Base-by-base conservation (phyloP, 1,140 invertebrate genomes). In the Monomorium pharaonis region DNA sequence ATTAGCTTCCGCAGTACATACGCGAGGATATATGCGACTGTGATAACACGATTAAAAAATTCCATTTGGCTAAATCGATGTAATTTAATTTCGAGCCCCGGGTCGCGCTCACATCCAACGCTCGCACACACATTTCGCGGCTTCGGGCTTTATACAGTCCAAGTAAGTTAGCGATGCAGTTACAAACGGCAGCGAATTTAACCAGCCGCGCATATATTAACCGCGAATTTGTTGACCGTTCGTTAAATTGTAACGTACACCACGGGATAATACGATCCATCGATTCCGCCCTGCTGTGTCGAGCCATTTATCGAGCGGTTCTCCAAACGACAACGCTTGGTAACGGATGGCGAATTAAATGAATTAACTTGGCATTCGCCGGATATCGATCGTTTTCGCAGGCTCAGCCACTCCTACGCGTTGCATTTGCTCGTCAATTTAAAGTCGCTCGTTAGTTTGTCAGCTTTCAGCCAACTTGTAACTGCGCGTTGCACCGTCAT, bases 111-210 rank as follows among this genome's bases (percentile, higher is more conserved):
- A 37, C 4, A 37, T 76, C 49, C 27, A 47, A 49, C n/a, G 49
- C 33, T 44, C 33, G 12, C 30, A 9, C 44, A 65, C 21, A 63
- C 44, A 63, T 69, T 44, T 69, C 42, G 30, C 30, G 44, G 33
- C 47, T 70, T 63, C 21, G 49, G 24, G 78, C 33, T 58, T 44
- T 44, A 49, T 72, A 21, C 37, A 16, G 21, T 51, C n/a, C 67
- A 83, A 83, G 54, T 83, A 83, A 83, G 78, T 83, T 74, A 60
- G 67, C 67, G 67, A 74, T 74, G 37, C 51, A 74, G 67, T 83
- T 83, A 47, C 51, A 83, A 74, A 42, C 49, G 65, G 65, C 24
- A 44, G 78, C 14, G 51, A 58, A 74, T 83, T 83, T 83, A 72
- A 83, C 78, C 24, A n/a, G 44, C 27, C n/a, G 9, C 67, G 78